Evolutionary conservation across 2,888 invertebrate species (phyloP), one percentile per base, ranked within the genome.

Genomic region (Tetranychus truncatus): DNA sequence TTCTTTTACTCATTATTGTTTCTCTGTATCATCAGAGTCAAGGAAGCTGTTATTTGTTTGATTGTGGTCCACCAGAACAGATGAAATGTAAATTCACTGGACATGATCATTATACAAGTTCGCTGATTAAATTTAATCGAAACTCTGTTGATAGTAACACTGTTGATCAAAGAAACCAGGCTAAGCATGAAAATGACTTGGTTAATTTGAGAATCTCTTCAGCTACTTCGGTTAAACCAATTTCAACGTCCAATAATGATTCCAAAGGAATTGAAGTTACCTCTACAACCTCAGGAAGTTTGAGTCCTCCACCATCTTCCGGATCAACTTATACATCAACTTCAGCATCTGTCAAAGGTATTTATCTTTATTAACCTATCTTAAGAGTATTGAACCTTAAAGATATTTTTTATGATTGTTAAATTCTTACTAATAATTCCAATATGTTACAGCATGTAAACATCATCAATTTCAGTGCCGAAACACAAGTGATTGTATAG

Each of bases 1-100:
- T 34, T 34, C 1, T 34, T 34, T 34, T 34, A 0, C 34, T 34
- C 24, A 24, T 24, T 34, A 34, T 34, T 34, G 34, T 34, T 34
- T 34, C 5, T 0, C 4, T 34, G 34, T 4, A 34, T 34, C 34
- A 34, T 34, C 34, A 81, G 81, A 78, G 77, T 74, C 75, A 78
- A 5, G 92, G 92, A 77, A 91, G 91, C 82, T 94, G 93, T 83
- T 94, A 93, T 83, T 85, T 94, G 78, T 94, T 94, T 83, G 89
- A 90, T 83, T 94, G 94, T 82, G 93, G 94, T 1, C 88, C 91
- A 6, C 89, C 91, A 0, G 75, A 76, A 20, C 74, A 77, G 9
- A 78, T 78, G 24, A 90, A 91, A 81, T 94, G 94, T 85, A 92
- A 92, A 85, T 94, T 94, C 82, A 92, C 92, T 1, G 87, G 88